Base-by-base conservation (phyloP, 2,113 vertebrate genomes). In the Nannobrachium achirus region DNA sequence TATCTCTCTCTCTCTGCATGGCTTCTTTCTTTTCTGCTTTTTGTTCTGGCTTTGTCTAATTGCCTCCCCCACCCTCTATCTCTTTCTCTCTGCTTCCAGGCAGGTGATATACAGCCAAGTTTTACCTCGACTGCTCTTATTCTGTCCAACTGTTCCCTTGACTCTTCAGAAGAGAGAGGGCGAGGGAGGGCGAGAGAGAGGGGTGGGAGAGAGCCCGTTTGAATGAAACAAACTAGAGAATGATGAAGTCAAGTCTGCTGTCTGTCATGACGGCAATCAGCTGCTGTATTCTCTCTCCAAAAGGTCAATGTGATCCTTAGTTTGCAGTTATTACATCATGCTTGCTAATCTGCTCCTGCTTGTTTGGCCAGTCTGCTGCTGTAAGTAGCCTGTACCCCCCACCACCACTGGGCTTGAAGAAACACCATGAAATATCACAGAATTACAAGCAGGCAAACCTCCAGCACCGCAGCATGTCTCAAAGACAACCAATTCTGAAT, bases 111-210 rank as follows among this genome's bases (percentile, higher is more conserved):
- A 41, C 44, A 70, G 56, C 52, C 44, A 10, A 58, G 5, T 71
- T 39, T 66, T 59, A 76, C 70, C 63, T 71, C 56, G 25, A 33
- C 25, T 66, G 60, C 45, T 50, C 57, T 76, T 44, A 63, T 52
- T 74, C 33, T 63, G 56, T 71, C 51, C 25, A 65, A 33, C 41
- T 63, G 20, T 14, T 63, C 62, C 59, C 68, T 15, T 48, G 62
- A 45, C 64, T 42, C 59, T 51, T 64, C 48, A 56, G 45, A 53
- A 42, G 40, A 53, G 45, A 18, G 13, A 67, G 41, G 9, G 55
- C 25, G 45, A 64, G 40, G 48, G 39, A 65, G 10, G 20, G 46
- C 20, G 18, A 49, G 18, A 40, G 8, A 7, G 16, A 19, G 16
- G 19, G 48, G 33, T 15, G 25, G 51, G 41, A 41, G 10, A 44